A percentile compares a stretch with the other conserved stretches of the same genome.
Conservation (phyloP, 2,888 invertebrate species). For the Macrophya annulata region DNA sequence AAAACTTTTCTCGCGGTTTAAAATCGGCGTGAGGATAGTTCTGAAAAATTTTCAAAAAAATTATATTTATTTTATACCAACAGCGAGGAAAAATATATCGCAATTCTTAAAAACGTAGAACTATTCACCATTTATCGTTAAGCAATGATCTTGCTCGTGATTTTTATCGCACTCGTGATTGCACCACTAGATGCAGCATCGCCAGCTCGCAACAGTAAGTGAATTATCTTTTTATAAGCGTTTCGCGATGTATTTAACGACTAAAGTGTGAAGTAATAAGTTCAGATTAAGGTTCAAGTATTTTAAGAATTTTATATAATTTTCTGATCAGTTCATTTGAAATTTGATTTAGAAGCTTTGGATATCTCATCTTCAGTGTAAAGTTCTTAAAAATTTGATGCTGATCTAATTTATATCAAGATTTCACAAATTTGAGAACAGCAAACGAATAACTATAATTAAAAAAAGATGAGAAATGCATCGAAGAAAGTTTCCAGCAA, state of each 20-base stretch:
- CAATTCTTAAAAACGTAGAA: not conserved
- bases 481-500: not conserved
- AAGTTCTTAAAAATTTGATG: not conserved
- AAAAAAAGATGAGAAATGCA: not conserved
- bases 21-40: not conserved
- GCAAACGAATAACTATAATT: not conserved
- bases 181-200: slow-evolving; percentile 29
- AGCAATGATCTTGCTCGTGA: not conserved
- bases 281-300: not conserved
- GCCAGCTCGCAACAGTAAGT: slow-evolving; percentile 32
- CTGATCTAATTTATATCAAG: not conserved
- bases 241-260: not conserved
- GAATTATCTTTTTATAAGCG: not conserved
- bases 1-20: not conserved
- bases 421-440: not conserved
- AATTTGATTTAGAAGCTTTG: not conserved
- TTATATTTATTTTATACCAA: not conserved
- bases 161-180: slow-evolving; percentile 1
- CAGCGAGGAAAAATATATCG: not conserved
- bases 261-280: not conserved
- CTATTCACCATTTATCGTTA: not conserved
- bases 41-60: not conserved
- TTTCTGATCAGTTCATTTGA: not conserved
- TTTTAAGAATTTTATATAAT: not conserved
- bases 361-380: not conserved